Evolutionary conservation across 2,797 vertebrate genomes (phyloP).

Genomic region (Lepilemur ruficaudatus): DNA sequence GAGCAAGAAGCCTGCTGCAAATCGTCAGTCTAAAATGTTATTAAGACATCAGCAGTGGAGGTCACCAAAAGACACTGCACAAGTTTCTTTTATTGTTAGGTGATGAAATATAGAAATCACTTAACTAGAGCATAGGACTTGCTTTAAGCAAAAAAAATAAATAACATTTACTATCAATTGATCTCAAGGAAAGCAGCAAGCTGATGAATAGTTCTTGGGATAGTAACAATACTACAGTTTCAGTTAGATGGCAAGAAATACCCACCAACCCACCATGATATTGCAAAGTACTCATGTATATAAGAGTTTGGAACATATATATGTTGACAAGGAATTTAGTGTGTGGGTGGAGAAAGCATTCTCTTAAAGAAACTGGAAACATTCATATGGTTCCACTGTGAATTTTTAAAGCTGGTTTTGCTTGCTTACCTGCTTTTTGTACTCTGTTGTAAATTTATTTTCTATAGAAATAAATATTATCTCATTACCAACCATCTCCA

Average conservation of each 20-base stretch:
- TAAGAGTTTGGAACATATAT: neutral
- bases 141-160: constrained; percentile 57
- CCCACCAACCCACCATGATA: neutral
- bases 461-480: constrained; percentile 87
- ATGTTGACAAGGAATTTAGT: neutral
- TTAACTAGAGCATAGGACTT: constrained; percentile 50
- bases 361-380: constrained; percentile 46
- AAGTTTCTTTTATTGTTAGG: constrained; percentile 51
- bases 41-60: constrained; percentile 72
- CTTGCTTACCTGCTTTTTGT: constrained; percentile 79
- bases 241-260: constrained; percentile 28
- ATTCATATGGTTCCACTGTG: constrained; percentile 54
- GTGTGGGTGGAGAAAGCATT: neutral
- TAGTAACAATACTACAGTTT: constrained; percentile 16
- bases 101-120: constrained; percentile 54
- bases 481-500: constrained; percentile 86
- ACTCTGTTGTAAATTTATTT: constrained; percentile 83
- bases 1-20: constrained; percentile 69
- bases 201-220: constrained; percentile 55
- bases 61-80: constrained; percentile 68
- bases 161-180: constrained; percentile 64
- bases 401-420: constrained; percentile 70
- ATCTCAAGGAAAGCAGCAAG: constrained; percentile 67
- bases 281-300: neutral
- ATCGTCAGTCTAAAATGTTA: constrained; percentile 66